Evolutionary conservation across 2,113 vertebrate genomes (phyloP).

Genomic region (Onychostoma macrolepis): DNA sequence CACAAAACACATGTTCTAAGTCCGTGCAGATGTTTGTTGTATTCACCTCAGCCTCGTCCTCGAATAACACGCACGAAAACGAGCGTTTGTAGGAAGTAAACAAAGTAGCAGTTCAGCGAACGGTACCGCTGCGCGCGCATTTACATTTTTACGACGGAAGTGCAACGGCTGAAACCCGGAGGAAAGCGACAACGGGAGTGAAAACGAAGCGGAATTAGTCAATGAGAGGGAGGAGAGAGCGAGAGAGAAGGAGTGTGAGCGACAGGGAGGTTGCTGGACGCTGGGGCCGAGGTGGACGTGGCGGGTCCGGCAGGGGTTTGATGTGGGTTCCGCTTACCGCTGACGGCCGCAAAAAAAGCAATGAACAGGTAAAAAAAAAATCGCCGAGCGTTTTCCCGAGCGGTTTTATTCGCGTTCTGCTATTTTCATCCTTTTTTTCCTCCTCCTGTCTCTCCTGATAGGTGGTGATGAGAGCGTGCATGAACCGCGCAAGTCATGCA

Average conservation of each 20-base stretch:
- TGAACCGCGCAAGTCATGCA: slow-evolving; percentile 42
- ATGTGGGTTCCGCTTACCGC: slow-evolving; percentile 58
- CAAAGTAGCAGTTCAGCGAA: slow-evolving; percentile 16
- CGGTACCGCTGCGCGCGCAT: slow-evolving; percentile 54
- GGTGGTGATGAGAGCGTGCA: slow-evolving; percentile 46
- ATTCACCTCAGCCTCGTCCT: neutral
- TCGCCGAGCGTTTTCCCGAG: neutral
- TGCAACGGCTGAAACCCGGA: slow-evolving; percentile 58
- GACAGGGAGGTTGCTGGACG: slow-evolving; percentile 65
- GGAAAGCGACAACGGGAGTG: slow-evolving; percentile 54
- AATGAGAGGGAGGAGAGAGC: slow-evolving; percentile 62
- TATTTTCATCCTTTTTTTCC: slow-evolving; percentile 24
- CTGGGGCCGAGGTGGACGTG: slow-evolving; percentile 79
- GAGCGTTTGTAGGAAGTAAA: slow-evolving; percentile 49
- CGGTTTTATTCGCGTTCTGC: slow-evolving; percentile 24
- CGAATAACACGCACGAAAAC: neutral
- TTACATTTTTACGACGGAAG: slow-evolving; percentile 50
- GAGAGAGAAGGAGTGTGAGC: slow-evolving; percentile 62
- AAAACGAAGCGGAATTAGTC: slow-evolving; percentile 60
- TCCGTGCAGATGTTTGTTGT: neutral
- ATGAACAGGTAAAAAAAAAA: slow-evolving; percentile 73
- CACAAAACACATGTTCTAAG: neutral
- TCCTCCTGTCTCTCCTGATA: slow-evolving; percentile 3
- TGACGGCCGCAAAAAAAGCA: slow-evolving; percentile 55
- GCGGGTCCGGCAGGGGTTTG: slow-evolving; percentile 74